Base-by-base conservation (phyloP, 1,140 invertebrate genomes). In the Nylanderia fulva region DNA sequence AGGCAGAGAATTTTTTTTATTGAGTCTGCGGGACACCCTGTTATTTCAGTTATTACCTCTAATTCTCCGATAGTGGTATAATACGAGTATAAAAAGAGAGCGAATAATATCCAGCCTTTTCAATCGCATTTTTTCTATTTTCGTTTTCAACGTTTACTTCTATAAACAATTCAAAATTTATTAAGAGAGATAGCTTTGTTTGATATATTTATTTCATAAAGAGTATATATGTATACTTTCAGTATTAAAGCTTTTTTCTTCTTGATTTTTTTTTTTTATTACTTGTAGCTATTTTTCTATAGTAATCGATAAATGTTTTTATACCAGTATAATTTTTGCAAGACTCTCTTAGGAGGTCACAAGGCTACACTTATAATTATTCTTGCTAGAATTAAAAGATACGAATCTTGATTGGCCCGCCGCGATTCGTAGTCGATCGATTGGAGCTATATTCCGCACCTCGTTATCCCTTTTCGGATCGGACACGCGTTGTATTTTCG, bases 401-500 rank as follows among this genome's bases (percentile, higher is more conserved):
- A 21, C 5, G 21, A 54, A 24, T 9, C 24, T 48, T 0, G 18
- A 3, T 63, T 11, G n/a, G 21, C 24, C n/a, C 45, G 29, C 36
- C 18, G 64, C 21, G 52, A 82, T 72, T 72, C 27, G 66, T 11
- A 33, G 7, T 13, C 8, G 64, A 71, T 71, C 52, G 64, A 80
- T 82, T 6, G 36, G 33, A 58, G n/a, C n/a, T 58, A 71, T 45
- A 71, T 45, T 52, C 11, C 64, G 11, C 36, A 21, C 11, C 64
- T 54, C 18, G 61, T 36, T 39, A 27, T 79, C 33, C 15, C 45
- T 69, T 79, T 79, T 66, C n/a, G 11, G 52, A 72, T 82, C 36
- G 45, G 66, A 60, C 52, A 58, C 52, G 52, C 52, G 52, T 18
- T 21, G 52, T 72, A 82, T 82, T 82, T 58, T 80, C 64, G 77